Percentiles rank a stretch among this genome's conserved stretches.
Conservation (phyloP, 2,797 vertebrate genomes). For the Pelodytes ibericus region DNA sequence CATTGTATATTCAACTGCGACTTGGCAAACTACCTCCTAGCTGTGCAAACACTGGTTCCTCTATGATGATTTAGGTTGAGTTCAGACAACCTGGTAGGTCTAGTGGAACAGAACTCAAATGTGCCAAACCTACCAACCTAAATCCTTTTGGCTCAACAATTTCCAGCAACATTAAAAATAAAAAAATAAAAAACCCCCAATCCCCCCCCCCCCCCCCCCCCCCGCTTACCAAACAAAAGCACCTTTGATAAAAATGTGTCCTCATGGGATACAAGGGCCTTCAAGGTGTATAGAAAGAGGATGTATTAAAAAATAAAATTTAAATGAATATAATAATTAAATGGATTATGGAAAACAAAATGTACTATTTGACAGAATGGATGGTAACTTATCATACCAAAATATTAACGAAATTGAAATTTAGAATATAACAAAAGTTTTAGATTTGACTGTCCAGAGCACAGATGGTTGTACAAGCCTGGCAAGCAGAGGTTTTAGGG, state of each 20-base stretch:
- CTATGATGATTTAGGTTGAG: constrained; percentile 48
- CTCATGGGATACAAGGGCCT: constrained; percentile 30
- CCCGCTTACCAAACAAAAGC: constrained; percentile 31
- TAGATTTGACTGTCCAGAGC: too few relatives aligned
- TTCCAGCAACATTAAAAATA: constrained; percentile 12
- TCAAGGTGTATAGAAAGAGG: constrained; percentile 23
- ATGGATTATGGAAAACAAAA: background rate
- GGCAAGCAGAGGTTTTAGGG: too few relatives aligned
- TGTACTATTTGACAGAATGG: too few relatives aligned
- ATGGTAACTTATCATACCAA: too few relatives aligned
- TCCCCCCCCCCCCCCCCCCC: too few relatives aligned
- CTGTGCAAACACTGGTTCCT: constrained; percentile 45
- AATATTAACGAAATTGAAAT: too few relatives aligned
- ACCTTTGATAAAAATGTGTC: constrained; percentile 33
- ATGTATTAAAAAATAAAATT: background rate
- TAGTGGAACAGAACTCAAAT: constrained; percentile 31
- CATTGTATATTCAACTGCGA: constrained; percentile 48
- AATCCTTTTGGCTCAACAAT: constrained; percentile 26
- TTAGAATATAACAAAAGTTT: too few relatives aligned
- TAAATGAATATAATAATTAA: background rate
- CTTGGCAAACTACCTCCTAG: constrained; percentile 40
- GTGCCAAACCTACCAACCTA: constrained; percentile 46
- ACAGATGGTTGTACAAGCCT: too few relatives aligned
- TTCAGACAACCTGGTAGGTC: constrained; percentile 53
- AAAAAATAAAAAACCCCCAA: too few relatives aligned